Evolutionary conservation across 2,888 invertebrate genomes (phyloP).

Genomic region (Scrobipalpa atriplicella): DNA sequence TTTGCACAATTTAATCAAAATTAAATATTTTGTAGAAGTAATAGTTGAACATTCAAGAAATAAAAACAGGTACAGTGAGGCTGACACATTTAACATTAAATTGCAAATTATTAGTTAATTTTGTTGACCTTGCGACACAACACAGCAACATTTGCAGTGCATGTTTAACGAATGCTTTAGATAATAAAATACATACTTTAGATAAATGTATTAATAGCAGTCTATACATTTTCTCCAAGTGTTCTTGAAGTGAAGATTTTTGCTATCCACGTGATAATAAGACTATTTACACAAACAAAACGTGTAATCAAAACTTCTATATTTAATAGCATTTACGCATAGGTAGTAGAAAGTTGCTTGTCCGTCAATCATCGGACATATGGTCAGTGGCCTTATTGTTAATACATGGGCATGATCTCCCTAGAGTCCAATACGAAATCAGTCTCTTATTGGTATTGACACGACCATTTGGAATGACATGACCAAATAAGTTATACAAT

Average conservation of each 20-base stretch:
- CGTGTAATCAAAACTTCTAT: background rate
- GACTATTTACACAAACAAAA: too few relatives aligned
- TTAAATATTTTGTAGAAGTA: too few relatives aligned
- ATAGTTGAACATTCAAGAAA: background rate
- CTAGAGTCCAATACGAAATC: conserved; percentile 21
- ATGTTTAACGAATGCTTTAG: conserved; percentile 9
- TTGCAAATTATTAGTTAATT: conserved; percentile 48
- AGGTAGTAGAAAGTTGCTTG: conserved; percentile 44
- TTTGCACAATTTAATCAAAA: background rate
- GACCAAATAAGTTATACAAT: conserved; percentile 6
- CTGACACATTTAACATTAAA: conserved; percentile 33
- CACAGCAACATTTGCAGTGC: conserved; percentile 34
- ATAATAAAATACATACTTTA: background rate
- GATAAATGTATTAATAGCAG: background rate
- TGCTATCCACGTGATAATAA: too few relatives aligned
- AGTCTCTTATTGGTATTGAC: conserved; percentile 14
- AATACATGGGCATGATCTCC: conserved; percentile 41
- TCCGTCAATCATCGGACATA: conserved; percentile 42
- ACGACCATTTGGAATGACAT: background rate
- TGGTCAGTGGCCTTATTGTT: conserved; percentile 44
- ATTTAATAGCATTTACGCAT: background rate
- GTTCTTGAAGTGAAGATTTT: too few relatives aligned
- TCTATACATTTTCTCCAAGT: background rate
- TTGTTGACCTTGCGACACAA: conserved; percentile 55
- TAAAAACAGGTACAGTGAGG: background rate